Conservation (phyloP, 2,888 invertebrate genomes). For the Thalpophila matura region DNA sequence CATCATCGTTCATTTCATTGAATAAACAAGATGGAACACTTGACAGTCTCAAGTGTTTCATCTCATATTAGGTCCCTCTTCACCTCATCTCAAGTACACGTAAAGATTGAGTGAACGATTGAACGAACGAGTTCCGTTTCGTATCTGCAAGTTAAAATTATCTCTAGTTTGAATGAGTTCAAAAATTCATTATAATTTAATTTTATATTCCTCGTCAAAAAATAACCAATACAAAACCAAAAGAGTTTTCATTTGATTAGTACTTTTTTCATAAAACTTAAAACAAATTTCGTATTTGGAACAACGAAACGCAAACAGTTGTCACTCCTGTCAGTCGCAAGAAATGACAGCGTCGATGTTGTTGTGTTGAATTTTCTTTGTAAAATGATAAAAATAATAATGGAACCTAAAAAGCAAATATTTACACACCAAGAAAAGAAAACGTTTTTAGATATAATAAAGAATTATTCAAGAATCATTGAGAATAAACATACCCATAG, state of each 20-base stretch:
- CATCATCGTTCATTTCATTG: slow-evolving; percentile 16
- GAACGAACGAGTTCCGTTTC: slow-evolving; percentile 39
- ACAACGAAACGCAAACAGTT: slow-evolving; percentile 39
- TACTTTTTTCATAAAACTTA: background rate
- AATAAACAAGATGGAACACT: background rate
- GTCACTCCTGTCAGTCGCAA: slow-evolving; percentile 13
- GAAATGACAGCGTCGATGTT: slow-evolving; percentile 5
- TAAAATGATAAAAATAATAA: slow-evolving; percentile 13
- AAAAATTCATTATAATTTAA: background rate
- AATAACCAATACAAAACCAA: background rate
- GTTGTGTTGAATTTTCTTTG: background rate
- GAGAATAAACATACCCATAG: slow-evolving; percentile 31
- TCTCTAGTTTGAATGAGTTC: background rate
- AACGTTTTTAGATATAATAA: slow-evolving; percentile 42
- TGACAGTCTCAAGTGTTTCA: slow-evolving; percentile 30
- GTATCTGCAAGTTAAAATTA: slow-evolving; percentile 6
- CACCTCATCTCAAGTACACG: slow-evolving; percentile 22
- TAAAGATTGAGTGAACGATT: slow-evolving; percentile 12
- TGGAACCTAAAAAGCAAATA: slow-evolving; percentile 38
- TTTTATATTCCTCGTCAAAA: background rate
- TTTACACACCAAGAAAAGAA: slow-evolving; percentile 33
- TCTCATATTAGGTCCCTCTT: too few relatives aligned
- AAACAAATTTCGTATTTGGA: slow-evolving; percentile 3
- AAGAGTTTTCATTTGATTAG: background rate
- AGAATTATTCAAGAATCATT: slow-evolving; percentile 27